phyloP scores from a whole-genome alignment of 92 coral and sea anemone species.

The Epizoanthus illoricatus region DNA sequence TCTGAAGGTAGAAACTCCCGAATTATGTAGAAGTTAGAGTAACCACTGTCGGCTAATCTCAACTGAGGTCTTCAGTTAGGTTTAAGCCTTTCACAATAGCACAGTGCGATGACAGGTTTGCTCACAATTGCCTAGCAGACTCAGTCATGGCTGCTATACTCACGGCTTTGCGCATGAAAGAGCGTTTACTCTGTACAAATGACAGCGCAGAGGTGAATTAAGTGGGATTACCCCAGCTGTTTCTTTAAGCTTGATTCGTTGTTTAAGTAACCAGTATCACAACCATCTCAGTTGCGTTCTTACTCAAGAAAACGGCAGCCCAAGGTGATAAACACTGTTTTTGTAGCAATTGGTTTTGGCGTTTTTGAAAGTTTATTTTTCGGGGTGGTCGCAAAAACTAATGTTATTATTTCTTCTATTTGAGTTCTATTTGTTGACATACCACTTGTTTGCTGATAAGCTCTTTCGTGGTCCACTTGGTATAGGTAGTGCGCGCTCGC shows the following conservation, averaged over 20 bases:
- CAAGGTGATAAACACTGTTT: not conserved
- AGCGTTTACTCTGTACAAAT: not conserved
- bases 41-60: no score
- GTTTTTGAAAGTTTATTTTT: not conserved
- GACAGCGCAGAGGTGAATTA: slow-evolving; percentile 1
- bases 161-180: no score
- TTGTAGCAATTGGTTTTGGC: not conserved
- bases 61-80: no score
- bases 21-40: no score
- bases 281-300: not conserved
- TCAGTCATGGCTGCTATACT: no score
- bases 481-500: no score
- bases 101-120: no score
- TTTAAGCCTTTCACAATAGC: no score
- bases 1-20: no score
- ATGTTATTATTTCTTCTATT: slow-evolving; percentile 9
- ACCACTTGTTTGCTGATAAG: not conserved
- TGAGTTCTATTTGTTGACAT: slow-evolving; percentile 10
- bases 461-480: not conserved
- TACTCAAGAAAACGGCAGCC: not conserved
- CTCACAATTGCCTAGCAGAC: no score
- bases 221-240: slow-evolving; percentile 15
- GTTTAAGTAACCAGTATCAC: not conserved
- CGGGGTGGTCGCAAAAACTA: slow-evolving; percentile 14
- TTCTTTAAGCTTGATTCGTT: slow-evolving; percentile 6